Percentiles rank a stretch among this genome's conserved stretches.
phyloP scores from a whole-genome alignment of 2,797 vertebrate genomes.

The Neostethus bicornis region DNA sequence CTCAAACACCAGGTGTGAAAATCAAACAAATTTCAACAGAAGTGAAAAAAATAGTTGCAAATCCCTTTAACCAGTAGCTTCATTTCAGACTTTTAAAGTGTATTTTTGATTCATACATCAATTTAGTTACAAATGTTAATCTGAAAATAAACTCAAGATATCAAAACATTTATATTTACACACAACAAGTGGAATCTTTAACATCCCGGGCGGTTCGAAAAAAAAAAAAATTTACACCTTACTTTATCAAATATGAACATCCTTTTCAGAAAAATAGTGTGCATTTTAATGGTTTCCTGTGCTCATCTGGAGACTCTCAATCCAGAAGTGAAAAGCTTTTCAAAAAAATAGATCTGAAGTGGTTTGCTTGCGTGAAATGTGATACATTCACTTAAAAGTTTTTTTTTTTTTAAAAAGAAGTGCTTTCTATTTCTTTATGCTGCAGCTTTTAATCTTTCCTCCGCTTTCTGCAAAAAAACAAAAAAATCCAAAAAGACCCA shows the following conservation, averaged over 20 bases:
- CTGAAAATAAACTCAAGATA: conserved; percentile 20
- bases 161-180: conserved; percentile 31
- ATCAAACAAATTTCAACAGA: neutral
- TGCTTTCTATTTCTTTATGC: conserved; percentile 4
- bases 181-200: conserved; percentile 34
- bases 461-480: conserved; percentile 67
- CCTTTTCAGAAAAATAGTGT: conserved; percentile 63
- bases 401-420: conserved; percentile 32
- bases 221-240: conserved; percentile 62
- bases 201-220: conserved; percentile 28
- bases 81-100: too few relatives aligned
- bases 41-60: too few relatives aligned
- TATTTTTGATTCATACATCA: neutral
- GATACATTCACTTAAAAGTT: conserved; percentile 49
- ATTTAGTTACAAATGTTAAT: conserved; percentile 23
- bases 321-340: conserved; percentile 16
- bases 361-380: conserved; percentile 25
- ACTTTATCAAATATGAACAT: conserved; percentile 76
- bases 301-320: conserved; percentile 27
- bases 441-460: conserved; percentile 6
- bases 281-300: conserved; percentile 28
- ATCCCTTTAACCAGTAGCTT: too few relatives aligned
- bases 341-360: conserved; percentile 30
- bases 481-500: neutral
- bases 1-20: neutral